Evolutionary conservation across 2,113 vertebrate species (phyloP).

Genomic region (Oxygymnocypris stewartii): DNA sequence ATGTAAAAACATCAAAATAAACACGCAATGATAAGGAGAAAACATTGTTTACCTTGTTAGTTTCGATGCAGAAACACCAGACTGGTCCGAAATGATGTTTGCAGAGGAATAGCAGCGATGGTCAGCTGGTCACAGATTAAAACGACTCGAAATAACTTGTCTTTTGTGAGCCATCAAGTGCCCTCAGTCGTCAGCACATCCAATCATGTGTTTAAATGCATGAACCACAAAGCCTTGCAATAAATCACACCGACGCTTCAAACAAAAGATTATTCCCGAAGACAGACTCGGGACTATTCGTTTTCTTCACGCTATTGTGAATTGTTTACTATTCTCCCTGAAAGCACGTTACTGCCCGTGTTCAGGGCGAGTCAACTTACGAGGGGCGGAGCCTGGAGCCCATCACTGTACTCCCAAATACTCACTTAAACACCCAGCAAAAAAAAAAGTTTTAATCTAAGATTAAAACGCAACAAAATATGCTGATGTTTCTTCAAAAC

Average conservation of each 20-base stretch:
- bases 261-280: not conserved
- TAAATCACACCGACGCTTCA: not conserved
- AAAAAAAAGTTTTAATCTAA: not conserved
- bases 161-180: conserved; percentile 38
- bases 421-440: not conserved
- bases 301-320: not conserved
- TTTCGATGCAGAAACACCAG: not conserved
- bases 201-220: not conserved
- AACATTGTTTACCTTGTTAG: conserved; percentile 16
- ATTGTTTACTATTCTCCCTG: conserved; percentile 49
- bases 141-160: conserved; percentile 45
- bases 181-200: conserved; percentile 2
- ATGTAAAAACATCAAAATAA: not conserved
- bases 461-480: not conserved
- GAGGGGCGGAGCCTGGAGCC: conserved; percentile 48
- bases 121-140: conserved; percentile 9
- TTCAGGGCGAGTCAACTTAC: conserved; percentile 12
- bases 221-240: not conserved
- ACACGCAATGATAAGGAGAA: not conserved
- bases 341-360: conserved; percentile 34
- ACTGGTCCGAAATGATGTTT: not conserved
- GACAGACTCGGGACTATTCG: not conserved
- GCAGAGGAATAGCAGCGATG: not conserved
- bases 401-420: not conserved
- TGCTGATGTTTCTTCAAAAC: not conserved